Base-by-base conservation (phyloP, 1,140 invertebrate genomes). In the Patella vulgata region DNA sequence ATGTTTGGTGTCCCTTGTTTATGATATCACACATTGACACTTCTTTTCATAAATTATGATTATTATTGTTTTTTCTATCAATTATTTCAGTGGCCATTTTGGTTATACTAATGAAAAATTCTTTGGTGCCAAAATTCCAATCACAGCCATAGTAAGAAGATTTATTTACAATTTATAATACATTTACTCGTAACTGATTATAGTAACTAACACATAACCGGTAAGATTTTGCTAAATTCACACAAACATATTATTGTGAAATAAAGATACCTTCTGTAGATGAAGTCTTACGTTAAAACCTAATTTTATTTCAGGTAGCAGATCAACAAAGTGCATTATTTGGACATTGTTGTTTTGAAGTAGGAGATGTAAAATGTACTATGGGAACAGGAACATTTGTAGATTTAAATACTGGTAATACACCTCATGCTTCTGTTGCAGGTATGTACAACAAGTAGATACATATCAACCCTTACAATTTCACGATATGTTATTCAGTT, bases 381-480 rank as follows among this genome's bases (percentile, higher is more conserved):
- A 88, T 99, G 85, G 97, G 97, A 0, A 98, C 96, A 0, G 96
- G 97, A 0, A 93, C 92, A 1, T 98, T 99, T 81, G 81, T 98
- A 1, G 90, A 97, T 79, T 87, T 97, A 9, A 94, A 97, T 75
- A 96, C 94, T 1, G 93, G 92, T 1, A 70, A 66, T 6, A 82
- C 87, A 33, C 90, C 94, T 5, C 91, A 94, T 80, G 91, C 92
- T 0, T 93, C 93, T 25, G 81, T 93, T 5, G 79, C 81, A 64
- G 87, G 87, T 85, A 57, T 23, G 43, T 43, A n/a, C n/a, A n/a
- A n/a, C n/a, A n/a, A n/a, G n/a, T n/a, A n/a, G n/a, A n/a, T n/a
- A n/a, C n/a, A 40, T 11, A 40, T 40, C n/a, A n/a, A n/a, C n/a
- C n/a, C n/a, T n/a, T n/a, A n/a, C n/a, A n/a, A n/a, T n/a, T n/a